Evolutionary conservation across 2,888 invertebrate species (phyloP).

Genomic region (Sinohyriopsis cumingii): DNA sequence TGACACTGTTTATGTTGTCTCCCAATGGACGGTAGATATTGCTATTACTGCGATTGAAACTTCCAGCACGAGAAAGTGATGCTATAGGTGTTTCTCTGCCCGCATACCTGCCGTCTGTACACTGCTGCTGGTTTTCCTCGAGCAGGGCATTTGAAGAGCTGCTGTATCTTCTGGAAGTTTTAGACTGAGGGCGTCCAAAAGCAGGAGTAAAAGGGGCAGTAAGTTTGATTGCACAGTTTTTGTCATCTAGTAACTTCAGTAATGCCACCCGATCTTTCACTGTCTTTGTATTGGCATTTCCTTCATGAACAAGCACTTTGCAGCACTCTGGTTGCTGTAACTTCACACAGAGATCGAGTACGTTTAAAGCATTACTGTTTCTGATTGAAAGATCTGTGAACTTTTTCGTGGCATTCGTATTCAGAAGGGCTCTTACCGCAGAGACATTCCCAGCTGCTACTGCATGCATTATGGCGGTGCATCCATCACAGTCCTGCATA

Average conservation of each 20-base stretch:
- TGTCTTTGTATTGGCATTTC: constrained; percentile 39
- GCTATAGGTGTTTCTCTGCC: constrained; percentile 16
- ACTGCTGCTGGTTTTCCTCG: too few species aligned
- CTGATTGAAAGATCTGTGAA: constrained; percentile 38
- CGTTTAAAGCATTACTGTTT: constrained; percentile 44
- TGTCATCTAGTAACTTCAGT: constrained; percentile 35
- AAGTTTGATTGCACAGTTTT: constrained; percentile 14
- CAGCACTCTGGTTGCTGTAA: constrained; percentile 53
- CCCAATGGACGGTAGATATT: constrained; percentile 24
- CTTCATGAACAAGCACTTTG: constrained; percentile 49
- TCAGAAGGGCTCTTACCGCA: constrained; percentile 47
- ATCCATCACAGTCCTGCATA: constrained; percentile 44
- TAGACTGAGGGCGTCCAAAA: too few species aligned
- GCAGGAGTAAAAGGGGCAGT: too few species aligned
- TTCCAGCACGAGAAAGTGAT: constrained; percentile 23
- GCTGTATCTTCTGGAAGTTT: too few species aligned
- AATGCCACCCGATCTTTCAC: constrained; percentile 44
- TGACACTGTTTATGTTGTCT: constrained; percentile 21
- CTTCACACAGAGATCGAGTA: constrained; percentile 52
- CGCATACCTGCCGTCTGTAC: too few species aligned
- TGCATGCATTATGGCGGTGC: constrained; percentile 54
- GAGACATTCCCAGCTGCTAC: constrained; percentile 46
- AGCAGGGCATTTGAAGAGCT: too few species aligned
- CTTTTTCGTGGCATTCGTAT: constrained; percentile 39
- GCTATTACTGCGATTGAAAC: constrained; percentile 29